Evolutionary conservation across 2,888 invertebrate species (phyloP).

Genomic region (Tenthredo mesomela): DNA sequence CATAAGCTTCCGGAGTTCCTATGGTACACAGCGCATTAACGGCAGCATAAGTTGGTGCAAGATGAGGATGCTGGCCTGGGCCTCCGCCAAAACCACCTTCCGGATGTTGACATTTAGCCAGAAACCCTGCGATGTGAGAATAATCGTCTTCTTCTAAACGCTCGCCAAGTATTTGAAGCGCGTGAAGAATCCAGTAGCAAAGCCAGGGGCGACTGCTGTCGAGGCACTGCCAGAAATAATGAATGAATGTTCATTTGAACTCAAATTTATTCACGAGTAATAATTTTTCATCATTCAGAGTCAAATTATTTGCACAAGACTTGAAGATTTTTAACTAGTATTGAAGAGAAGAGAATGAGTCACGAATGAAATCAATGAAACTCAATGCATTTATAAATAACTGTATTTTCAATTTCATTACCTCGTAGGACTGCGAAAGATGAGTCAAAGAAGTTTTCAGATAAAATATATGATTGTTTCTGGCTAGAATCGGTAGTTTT

Average conservation of each 20-base stretch:
- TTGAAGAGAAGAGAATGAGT: constrained; percentile 15
- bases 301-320: neutral
- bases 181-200: constrained; percentile 97
- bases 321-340: neutral
- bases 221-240: constrained; percentile 81
- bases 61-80: constrained; percentile 94
- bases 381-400: neutral
- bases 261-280: neutral
- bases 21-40: constrained; percentile 95
- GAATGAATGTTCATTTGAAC: neutral
- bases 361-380: neutral
- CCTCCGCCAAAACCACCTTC: constrained; percentile 97
- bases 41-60: constrained; percentile 99
- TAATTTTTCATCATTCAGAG: neutral
- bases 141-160: constrained; percentile 81
- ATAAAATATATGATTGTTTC: constrained; percentile 83
- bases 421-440: constrained; percentile 86
- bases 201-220: constrained; percentile 99
- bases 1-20: constrained; percentile 91
- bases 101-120: constrained; percentile 86
- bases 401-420: constrained; percentile 64
- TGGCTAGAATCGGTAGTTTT: constrained; percentile 82
- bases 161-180: constrained; percentile 88
- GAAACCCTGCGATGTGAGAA: constrained; percentile 81
- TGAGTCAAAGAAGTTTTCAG: constrained; percentile 85